Base-by-base conservation (phyloP, 2,888 invertebrate genomes). In the Pemphredon lugubris region DNA sequence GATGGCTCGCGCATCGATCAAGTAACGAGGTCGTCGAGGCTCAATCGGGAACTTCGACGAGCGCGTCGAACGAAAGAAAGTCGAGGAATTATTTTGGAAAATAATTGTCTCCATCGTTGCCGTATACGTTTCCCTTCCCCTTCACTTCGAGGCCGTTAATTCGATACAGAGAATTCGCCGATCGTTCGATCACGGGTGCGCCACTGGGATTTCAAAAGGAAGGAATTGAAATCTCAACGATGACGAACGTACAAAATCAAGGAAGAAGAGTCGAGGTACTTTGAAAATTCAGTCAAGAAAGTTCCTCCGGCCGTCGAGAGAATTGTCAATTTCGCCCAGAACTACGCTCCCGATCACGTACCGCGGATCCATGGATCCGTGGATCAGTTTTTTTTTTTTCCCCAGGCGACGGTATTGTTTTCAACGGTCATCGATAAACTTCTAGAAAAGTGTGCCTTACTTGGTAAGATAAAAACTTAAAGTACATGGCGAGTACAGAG, bases 381-480 rank as follows among this genome's bases (percentile, higher is more conserved):
- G n/a, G n/a, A n/a, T n/a, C n/a, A n/a, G n/a, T n/a, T n/a, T n/a
- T n/a, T n/a, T n/a, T n/a, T n/a, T n/a, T n/a, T n/a, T n/a, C n/a
- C n/a, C n/a, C n/a, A n/a, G n/a, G n/a, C n/a, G n/a, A n/a, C n/a
- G n/a, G n/a, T n/a, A n/a, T n/a, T n/a, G n/a, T n/a, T n/a, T n/a
- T n/a, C n/a, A n/a, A n/a, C 45, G 34, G 40, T 51, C 39, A 44
- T n/a, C 42, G 42, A 58, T 75, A 79, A 81, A 78, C 67, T 66
- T 32, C 77, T 81, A 77, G 64, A 79, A 76, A 82, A 77, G 75
- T 50, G 72, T 70, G 66, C 63, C 77, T 77, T 72, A 79, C 47
- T 48, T 64, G 65, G 60, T 77, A 74, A 63, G 67, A 58, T 61
- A 74, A 54, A 74, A 79, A 76, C 71, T 79, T 68, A 78, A 76